Percentiles rank a stretch among this genome's conserved stretches.
These are phyloP conservation scores for Erythrocercus mccallii DNA, from an alignment of 2,113 vertebrate species.

Conservation along the genomic window DNA sequence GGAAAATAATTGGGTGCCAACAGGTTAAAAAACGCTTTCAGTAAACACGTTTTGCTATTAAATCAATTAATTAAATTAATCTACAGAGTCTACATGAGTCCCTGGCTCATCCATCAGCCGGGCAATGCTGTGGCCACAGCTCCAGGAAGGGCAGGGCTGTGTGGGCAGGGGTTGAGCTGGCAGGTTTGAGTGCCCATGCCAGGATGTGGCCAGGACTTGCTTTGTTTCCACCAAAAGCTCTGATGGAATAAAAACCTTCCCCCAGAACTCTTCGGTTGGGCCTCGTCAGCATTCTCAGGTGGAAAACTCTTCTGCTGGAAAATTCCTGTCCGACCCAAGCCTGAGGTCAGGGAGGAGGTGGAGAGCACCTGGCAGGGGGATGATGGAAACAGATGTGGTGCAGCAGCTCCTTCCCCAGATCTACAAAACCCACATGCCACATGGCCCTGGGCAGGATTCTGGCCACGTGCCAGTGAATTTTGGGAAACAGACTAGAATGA, in stretches of 20 bases:
- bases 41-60: background rate
- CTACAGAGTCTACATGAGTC: too few relatives aligned
- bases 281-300: background rate
- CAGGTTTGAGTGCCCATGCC: background rate
- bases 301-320: slow-evolving; percentile 27
- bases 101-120: background rate
- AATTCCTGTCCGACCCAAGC: background rate
- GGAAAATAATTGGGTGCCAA: background rate
- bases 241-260: background rate
- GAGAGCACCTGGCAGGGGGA: background rate
- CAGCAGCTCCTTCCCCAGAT: background rate
- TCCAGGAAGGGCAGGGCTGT: background rate
- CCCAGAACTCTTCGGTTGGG: background rate
- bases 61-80: background rate
- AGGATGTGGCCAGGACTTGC: background rate
- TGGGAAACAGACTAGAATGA: background rate
- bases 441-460: background rate
- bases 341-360: background rate
- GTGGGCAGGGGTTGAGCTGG: background rate
- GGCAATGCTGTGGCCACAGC: background rate
- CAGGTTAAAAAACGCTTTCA: background rate
- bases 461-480: rapidly evolving
- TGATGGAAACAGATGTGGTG: background rate
- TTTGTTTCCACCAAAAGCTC: slow-evolving; percentile 3
- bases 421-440: rapidly evolving